These are phyloP conservation scores for Bubo blakistoni DNA, from an alignment of 2,113 vertebrate species.

Conservation along the genomic window DNA sequence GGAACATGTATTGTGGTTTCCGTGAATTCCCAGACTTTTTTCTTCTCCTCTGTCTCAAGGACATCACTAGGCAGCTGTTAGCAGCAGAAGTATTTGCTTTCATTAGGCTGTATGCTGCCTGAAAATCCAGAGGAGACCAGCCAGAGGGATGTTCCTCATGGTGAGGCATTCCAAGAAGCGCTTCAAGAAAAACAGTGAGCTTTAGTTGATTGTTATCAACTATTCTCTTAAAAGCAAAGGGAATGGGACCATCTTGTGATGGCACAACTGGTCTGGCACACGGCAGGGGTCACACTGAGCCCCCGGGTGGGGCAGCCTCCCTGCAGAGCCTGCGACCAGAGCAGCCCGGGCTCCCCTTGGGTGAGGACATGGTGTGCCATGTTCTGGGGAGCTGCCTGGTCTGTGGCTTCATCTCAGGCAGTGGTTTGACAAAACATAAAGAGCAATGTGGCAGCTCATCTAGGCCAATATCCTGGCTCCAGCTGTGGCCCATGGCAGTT, in stretches of 20 bases:
- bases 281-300: neutral
- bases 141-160: neutral
- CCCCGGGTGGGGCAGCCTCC: rapidly evolving
- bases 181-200: neutral
- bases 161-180: neutral
- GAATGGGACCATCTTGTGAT: neutral
- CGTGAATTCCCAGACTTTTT: neutral
- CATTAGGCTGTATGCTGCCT: neutral
- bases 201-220: neutral
- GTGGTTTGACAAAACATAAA: rapidly evolving
- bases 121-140: neutral
- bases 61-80: neutral
- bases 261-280: rapidly evolving
- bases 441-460: neutral
- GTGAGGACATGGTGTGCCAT: neutral
- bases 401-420: neutral
- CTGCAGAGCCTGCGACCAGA: neutral
- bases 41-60: neutral
- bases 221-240: neutral
- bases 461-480: neutral
- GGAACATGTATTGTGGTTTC: neutral
- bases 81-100: neutral
- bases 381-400: neutral
- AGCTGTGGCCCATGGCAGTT: neutral
- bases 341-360: rapidly evolving